Evolutionary conservation across 2,797 vertebrate species (phyloP), one percentile per base, ranked within the genome.

Genomic region (Hyperoplus immaculatus): DNA sequence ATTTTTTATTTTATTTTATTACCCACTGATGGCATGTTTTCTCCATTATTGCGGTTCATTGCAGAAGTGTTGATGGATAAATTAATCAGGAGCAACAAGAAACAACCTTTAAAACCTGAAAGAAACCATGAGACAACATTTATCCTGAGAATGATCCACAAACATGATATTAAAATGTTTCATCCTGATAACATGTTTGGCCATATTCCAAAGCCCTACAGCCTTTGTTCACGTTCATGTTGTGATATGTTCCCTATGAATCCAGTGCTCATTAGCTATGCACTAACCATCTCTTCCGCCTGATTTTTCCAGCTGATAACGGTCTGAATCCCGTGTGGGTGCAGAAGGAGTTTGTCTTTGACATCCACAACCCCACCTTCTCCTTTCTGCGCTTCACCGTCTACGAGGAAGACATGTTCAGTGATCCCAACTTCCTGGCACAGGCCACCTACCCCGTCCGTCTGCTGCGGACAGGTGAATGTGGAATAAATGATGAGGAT

Each of bases 321-420:
- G 98, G 98, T 51, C 94, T 99, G 89, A 99, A 99, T 87, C 98
- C 98, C 0, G 93, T 97, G 60, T 99, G 98, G 98, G 93, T 96
- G 0, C 94, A 95, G 75, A 99, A 96, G 91, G 92, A 96, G 75
- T 98, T 99, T 94, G 95, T 96, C 72, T 99, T 99, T 62, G 96
- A 96, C 80, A 91, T 99, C 87, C 96, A 93, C 85, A 99, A 99
- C 86, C 96, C 97, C 0, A 95, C 97, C 49, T 98, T 98, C 50
- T 93, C 97, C 73, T 98, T 98, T 84, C 93, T 99, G 50, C 97
- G 98, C 77, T 99, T 99, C 3, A 97, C 97, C 63, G 97, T 99
- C 5, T 98, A 97, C 0, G 98, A 99, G 88, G 98, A 99, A 86
- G 98, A 99, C 95, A 99, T 99, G 97, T 99, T 99, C 91, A 99